These are phyloP conservation scores for Scalopus aquaticus DNA, from an alignment of 2,113 vertebrate species.

Conservation along the genomic window DNA sequence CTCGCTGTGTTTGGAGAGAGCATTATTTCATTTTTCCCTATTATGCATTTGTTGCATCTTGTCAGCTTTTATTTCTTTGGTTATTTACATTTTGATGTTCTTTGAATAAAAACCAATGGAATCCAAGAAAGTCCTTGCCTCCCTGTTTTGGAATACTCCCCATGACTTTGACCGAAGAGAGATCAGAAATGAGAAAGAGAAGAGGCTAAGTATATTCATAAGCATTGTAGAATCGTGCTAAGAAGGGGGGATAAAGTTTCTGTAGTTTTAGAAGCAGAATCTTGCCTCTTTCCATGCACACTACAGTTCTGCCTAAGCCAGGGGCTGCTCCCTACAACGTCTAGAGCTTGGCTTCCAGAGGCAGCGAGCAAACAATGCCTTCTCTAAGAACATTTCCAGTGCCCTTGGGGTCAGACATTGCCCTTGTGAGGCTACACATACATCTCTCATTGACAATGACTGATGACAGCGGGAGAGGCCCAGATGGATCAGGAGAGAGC, in stretches of 20 bases:
- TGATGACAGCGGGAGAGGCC: conserved; percentile 61
- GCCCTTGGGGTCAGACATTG: conserved; percentile 62
- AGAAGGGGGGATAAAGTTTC: neutral
- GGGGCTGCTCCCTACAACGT: neutral
- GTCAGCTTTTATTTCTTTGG: conserved; percentile 28
- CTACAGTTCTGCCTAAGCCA: neutral
- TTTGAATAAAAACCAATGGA: conserved; percentile 2
- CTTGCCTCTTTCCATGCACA: neutral
- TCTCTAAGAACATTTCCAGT: conserved; percentile 58
- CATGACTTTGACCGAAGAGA: conserved; percentile 5
- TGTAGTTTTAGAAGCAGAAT: neutral
- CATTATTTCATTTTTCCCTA: conserved; percentile 8
- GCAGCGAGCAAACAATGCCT: conserved; percentile 57
- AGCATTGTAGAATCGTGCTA: neutral
- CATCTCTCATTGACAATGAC: conserved; percentile 71
- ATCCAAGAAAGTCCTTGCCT: neutral
- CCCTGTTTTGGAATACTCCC: conserved; percentile 3
- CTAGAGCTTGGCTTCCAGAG: conserved; percentile 46
- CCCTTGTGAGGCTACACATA: conserved; percentile 55
- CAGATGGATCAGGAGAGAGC: conserved; percentile 44
- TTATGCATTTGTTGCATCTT: conserved; percentile 28
- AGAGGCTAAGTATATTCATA: neutral
- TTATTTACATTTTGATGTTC: conserved; percentile 42
- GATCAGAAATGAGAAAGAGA: neutral
- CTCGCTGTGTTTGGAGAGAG: neutral